Evolutionary conservation across 2,797 vertebrate genomes (phyloP), one percentile per base, ranked within the genome.

Genomic region (Protonibea diacanthus): DNA sequence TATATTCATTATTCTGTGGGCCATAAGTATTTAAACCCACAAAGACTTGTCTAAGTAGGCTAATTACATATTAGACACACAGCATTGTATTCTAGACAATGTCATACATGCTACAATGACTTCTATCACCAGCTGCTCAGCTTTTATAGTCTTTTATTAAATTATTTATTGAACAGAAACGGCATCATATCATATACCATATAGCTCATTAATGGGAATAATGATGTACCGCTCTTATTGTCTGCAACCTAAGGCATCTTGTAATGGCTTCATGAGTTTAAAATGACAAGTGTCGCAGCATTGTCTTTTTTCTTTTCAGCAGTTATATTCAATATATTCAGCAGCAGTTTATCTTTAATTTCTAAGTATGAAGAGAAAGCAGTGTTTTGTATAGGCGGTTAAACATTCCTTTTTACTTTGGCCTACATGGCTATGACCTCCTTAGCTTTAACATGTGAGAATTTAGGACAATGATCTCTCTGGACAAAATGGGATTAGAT

Each of bases 391-490:
- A 27, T 18, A 10, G 7, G 53, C 29, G 0, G 1, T 58, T 56
- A 1, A 75, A 47, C 12, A 6, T 69, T 27, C 18, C 6, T 55
- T 69, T 68, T 62, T 23, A 59, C 10, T 18, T 72, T 74, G 72
- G 66, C 48, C 21, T 57, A 55, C 56, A 69, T 75, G 60, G 67
- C 49, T 66, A 6, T 65, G 58, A 72, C 42, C 5, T 23, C 8
- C 15, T 29, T 55, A 53, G 6, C n/a, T 55, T 59, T 18, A 67
- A 2, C 15, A 10, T 52, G 42, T 73, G 20, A 52, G 38, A 15
- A 14, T 76, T 66, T 38, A 4, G 0, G 23, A 42, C 25, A 6
- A 2, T 23, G 1, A n/a, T 29, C 63, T 63, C 3, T 73, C 62
- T 51, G 40, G 6, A 6, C 12, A 13, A 14, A 60, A 23, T 51